These are phyloP conservation scores for Capitulum mitella DNA, from an alignment of 2,888 invertebrate genomes.

Conservation along the genomic window DNA sequence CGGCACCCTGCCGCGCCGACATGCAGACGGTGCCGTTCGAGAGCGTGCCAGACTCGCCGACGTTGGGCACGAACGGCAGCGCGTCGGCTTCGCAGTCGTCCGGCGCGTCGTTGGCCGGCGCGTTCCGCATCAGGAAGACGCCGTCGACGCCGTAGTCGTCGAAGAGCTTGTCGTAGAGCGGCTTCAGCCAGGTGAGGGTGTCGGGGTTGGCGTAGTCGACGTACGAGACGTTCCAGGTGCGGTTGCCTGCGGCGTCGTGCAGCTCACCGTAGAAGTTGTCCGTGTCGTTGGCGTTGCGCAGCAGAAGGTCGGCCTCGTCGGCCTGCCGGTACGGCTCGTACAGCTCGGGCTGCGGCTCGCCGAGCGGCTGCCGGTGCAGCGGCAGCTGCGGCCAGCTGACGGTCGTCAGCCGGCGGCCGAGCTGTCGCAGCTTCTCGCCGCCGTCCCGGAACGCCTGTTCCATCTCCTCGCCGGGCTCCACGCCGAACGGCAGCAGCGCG, in stretches of 20 bases:
- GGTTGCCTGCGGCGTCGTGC: background rate
- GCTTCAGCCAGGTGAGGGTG: conserved; percentile 26
- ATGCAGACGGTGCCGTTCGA: conserved; percentile 28
- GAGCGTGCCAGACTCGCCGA: background rate
- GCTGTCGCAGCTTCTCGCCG: background rate
- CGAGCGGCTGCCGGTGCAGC: conserved; percentile 29
- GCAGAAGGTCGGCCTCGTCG: background rate
- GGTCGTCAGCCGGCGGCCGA: background rate
- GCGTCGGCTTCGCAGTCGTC: background rate
- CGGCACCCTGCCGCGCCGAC: conserved; percentile 8
- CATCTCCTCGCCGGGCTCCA: background rate
- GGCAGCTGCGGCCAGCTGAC: conserved; percentile 27
- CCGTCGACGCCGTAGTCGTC: conserved; percentile 26
- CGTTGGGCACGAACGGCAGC: background rate
- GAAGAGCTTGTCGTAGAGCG: background rate
- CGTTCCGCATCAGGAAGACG: conserved; percentile 29
- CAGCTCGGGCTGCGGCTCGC: background rate
- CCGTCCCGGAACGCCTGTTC: background rate
- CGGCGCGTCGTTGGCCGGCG: conserved; percentile 28
- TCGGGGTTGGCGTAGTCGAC: conserved; percentile 29
- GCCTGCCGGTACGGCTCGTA: background rate
- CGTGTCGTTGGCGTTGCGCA: conserved; percentile 21
- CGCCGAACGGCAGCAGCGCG: conserved; percentile 16
- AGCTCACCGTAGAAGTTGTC: conserved; percentile 27
- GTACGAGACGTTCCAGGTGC: conserved; percentile 27